Conservation (phyloP, 2,113 vertebrate species). For the Semnornis frantzii region DNA sequence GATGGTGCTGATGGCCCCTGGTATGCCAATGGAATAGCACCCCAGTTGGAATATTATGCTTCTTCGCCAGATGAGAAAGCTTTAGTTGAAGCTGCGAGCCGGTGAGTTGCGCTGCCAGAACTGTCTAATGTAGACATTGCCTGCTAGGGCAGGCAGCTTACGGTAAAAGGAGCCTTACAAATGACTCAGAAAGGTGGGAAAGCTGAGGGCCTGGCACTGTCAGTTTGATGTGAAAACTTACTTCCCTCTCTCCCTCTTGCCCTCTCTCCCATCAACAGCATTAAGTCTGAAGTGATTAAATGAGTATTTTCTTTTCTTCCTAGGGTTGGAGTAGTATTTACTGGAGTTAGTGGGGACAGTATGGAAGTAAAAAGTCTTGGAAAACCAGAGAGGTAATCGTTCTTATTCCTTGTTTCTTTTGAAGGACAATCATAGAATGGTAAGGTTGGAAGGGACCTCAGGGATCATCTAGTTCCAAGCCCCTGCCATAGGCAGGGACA, state of each 20-base stretch:
- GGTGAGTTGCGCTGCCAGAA: conserved; percentile 70
- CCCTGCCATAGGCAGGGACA: no score
- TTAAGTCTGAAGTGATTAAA: background rate
- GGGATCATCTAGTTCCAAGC: no score
- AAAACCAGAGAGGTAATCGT: conserved; percentile 86
- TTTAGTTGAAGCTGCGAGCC: conserved; percentile 93
- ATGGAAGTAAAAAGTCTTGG: conserved; percentile 94
- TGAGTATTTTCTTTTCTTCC: background rate
- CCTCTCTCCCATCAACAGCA: background rate
- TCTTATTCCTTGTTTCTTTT: background rate
- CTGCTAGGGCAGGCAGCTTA: accelerated
- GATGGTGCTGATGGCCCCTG: conserved; percentile 84
- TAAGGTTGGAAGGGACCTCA: no score
- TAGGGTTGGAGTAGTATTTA: conserved; percentile 92
- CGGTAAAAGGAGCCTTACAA: background rate
- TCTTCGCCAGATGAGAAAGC: conserved; percentile 98
- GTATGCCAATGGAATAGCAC: conserved; percentile 79
- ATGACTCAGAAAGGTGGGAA: background rate
- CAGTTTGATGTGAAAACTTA: background rate
- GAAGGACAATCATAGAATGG: background rate
- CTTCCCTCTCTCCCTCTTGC: background rate
- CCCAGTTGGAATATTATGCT: conserved; percentile 92
- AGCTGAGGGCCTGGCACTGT: background rate
- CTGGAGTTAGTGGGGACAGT: conserved; percentile 81
- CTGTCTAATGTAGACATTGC: background rate